Conservation (phyloP, 2,888 invertebrate species). For the Lamellibrachia columna region DNA sequence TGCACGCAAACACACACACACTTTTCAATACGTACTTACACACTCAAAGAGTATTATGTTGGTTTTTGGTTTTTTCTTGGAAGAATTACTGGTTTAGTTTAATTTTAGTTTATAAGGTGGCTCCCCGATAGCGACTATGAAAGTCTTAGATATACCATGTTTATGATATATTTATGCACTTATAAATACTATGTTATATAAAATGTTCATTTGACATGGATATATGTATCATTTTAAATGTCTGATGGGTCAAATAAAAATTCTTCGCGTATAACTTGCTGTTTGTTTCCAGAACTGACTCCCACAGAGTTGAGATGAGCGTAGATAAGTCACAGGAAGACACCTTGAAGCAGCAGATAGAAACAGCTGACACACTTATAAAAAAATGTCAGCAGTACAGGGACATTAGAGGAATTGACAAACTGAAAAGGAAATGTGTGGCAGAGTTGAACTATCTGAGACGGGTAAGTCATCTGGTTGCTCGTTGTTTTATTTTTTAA, state of each 20-base stretch:
- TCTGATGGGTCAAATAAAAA: not conserved
- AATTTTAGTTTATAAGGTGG: no score
- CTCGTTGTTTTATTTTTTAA: not conserved
- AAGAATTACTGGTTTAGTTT: no score
- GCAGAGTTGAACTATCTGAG: not conserved
- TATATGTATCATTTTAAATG: no score
- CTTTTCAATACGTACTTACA: no score
- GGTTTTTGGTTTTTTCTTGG: no score
- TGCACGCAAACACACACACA: no score
- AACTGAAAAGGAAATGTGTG: conserved; percentile 5
- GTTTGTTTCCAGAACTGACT: not conserved
- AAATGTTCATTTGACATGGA: no score
- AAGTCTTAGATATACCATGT: no score
- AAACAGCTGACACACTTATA: not conserved
- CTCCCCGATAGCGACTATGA: no score
- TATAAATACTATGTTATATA: no score
- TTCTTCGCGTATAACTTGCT: not conserved
- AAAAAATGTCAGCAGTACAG: not conserved
- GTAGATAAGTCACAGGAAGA: not conserved
- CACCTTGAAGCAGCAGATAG: not conserved
- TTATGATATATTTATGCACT: no score
- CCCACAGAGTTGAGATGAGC: not conserved
- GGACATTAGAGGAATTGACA: not conserved
- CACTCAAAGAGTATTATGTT: no score
- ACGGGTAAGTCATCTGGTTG: not conserved